Percentiles rank a stretch among this genome's conserved stretches.
These are phyloP conservation scores for Prolemur simus DNA, from an alignment of 2,113 vertebrate genomes.

Conservation along the genomic window DNA sequence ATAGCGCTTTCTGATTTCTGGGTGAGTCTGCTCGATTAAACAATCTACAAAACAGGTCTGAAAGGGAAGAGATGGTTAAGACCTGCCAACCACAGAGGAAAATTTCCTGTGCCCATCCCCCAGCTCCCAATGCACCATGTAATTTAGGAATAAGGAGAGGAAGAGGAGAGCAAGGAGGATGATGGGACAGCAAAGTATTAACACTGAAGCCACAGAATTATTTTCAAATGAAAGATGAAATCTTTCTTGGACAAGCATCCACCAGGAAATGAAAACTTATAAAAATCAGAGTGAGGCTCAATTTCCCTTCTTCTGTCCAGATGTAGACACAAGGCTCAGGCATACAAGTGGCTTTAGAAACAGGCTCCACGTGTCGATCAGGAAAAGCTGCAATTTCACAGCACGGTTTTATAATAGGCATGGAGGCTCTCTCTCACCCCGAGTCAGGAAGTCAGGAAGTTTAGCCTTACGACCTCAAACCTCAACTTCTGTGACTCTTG, in stretches of 20 bases:
- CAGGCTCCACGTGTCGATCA: neutral
- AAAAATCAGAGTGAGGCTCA: constrained; percentile 47
- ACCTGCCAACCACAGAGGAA: neutral
- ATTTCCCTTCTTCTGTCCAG: neutral
- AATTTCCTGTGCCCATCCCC: neutral
- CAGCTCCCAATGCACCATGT: neutral
- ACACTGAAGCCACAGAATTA: constrained; percentile 56
- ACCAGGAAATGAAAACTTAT: constrained; percentile 60
- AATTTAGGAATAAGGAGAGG: neutral
- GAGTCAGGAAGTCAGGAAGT: neutral
- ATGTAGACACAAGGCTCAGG: constrained; percentile 14
- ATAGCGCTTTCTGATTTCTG: constrained; percentile 96
- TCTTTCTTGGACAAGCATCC: constrained; percentile 44
- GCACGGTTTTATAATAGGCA: neutral
- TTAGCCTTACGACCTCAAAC: neutral
- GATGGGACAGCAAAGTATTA: constrained; percentile 15
- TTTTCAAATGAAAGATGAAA: constrained; percentile 72
- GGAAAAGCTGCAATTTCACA: neutral
- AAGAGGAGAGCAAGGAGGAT: constrained; percentile 27
- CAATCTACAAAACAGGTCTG: constrained; percentile 99
- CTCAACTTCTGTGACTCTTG: neutral
- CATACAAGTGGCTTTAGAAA: neutral
- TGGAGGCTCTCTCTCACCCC: rapidly evolving
- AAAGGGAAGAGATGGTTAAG: constrained; percentile 51
- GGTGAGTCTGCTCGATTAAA: constrained; percentile 98